A percentile compares a stretch with the other conserved stretches of the same genome.
Evolutionary conservation across 2,797 vertebrate species (phyloP).

Genomic region (Odontamblyopus lacepedii): DNA sequence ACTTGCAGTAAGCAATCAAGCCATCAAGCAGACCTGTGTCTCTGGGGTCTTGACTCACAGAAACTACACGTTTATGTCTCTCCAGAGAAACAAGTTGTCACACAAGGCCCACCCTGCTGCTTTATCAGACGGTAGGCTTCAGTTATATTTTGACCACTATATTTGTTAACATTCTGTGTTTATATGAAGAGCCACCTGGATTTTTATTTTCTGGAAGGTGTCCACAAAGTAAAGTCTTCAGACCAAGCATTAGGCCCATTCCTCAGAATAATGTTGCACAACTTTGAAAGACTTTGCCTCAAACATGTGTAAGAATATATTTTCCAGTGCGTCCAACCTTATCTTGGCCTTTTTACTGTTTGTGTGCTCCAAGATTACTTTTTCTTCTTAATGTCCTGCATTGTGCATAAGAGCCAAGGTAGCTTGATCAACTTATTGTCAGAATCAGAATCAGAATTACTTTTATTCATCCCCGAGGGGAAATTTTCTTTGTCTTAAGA

Average conservation of each 20-base stretch:
- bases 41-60: conserved; percentile 15
- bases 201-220: not conserved
- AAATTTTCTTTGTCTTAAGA: too few relatives aligned
- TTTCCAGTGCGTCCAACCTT: not conserved
- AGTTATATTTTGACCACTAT: conserved; percentile 12
- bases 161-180: conserved; percentile 12
- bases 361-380: conserved; percentile 4
- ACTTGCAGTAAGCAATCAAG: conserved; percentile 64
- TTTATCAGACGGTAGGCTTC: not conserved
- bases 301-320: conserved; percentile 13
- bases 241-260: not conserved
- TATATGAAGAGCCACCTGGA: conserved; percentile 1
- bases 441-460: too few relatives aligned
- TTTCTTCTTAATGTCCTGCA: conserved; percentile 16
- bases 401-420: conserved; percentile 27
- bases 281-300: conserved; percentile 1
- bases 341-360: conserved; percentile 13
- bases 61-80: conserved; percentile 10
- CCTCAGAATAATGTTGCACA: not conserved
- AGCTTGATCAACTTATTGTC: not conserved
- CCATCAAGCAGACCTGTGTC: conserved; percentile 36
- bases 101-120: conserved; percentile 11
- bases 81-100: conserved; percentile 40
- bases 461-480: too few relatives aligned
- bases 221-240: not conserved